phyloP scores from a whole-genome alignment of 1,140 invertebrate genomes.

The Lycorma delicatula region DNA sequence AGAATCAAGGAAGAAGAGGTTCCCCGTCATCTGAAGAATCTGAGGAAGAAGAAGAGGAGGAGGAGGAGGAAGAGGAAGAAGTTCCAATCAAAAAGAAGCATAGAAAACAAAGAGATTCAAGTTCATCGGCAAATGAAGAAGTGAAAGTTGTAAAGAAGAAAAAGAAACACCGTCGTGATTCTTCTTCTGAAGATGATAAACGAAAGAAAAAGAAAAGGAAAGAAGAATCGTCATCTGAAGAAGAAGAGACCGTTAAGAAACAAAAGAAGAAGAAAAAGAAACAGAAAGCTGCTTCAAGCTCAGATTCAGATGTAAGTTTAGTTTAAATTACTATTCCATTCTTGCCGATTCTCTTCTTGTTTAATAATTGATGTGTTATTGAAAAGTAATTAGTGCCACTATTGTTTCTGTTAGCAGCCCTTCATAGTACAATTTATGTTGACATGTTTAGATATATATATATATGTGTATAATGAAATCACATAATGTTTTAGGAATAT shows the following conservation, averaged over 20 bases:
- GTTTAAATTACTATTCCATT: neutral
- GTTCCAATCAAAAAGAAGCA: constrained; percentile 41
- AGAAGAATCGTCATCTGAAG: constrained; percentile 45
- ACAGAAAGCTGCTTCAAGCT: constrained; percentile 47
- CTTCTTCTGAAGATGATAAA: constrained; percentile 48
- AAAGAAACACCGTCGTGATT: constrained; percentile 34
- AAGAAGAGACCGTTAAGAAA: constrained; percentile 51
- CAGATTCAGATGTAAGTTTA: constrained; percentile 47
- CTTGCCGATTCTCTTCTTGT: neutral
- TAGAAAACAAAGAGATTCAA: constrained; percentile 45
- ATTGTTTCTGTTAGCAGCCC: too few relatives aligned
- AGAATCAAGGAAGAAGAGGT: neutral
- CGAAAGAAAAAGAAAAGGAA: constrained; percentile 58
- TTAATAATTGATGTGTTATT: too few relatives aligned
- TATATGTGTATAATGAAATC: too few relatives aligned
- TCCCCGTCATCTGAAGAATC: constrained; percentile 49
- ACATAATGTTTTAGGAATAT: too few relatives aligned
- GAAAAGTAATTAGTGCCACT: too few relatives aligned
- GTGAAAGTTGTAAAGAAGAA: constrained; percentile 40
- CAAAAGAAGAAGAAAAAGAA: constrained; percentile 59
- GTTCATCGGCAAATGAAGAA: constrained; percentile 40
- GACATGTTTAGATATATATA: too few relatives aligned
- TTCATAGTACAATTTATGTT: too few relatives aligned
- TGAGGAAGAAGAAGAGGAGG: constrained; percentile 42
- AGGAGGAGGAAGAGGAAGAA: constrained; percentile 46